Percentiles rank a stretch among this genome's conserved stretches.
Conservation (phyloP, 2,113 vertebrate species). For the Apaloderma vittatum region DNA sequence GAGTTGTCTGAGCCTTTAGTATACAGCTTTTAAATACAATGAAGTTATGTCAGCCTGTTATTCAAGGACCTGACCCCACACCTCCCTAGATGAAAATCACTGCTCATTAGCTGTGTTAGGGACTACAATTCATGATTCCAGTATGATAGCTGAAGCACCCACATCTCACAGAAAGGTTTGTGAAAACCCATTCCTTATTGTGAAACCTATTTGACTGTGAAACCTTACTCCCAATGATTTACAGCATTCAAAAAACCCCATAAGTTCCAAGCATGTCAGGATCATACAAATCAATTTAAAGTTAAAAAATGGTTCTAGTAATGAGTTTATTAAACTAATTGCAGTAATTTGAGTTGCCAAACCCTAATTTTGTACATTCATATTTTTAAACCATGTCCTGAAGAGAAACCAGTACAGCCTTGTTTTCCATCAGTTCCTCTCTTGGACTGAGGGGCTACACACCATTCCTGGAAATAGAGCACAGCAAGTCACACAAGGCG, state of each 20-base stretch:
- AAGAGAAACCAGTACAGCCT: not conserved
- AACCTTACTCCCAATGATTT: not conserved
- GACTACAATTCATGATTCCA: not conserved
- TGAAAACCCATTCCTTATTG: not conserved
- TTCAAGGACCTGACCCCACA: not conserved
- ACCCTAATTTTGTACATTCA: not conserved
- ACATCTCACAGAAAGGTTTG: not conserved
- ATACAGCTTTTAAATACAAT: not conserved
- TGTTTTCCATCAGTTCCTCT: not conserved
- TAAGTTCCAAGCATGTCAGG: not conserved
- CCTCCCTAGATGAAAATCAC: not conserved
- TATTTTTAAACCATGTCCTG: not conserved
- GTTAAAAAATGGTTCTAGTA: no score
- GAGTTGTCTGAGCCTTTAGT: not conserved
- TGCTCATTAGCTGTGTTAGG: not conserved
- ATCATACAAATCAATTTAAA: not conserved
- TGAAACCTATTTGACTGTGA: not conserved
- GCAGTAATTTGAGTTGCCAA: not conserved
- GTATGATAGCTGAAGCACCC: not conserved
- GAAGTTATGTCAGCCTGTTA: not conserved
- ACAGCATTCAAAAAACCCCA: not conserved
- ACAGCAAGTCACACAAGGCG: not conserved
- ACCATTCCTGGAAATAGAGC: not conserved
- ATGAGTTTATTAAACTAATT: not conserved
- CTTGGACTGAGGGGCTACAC: not conserved